Percentiles rank a stretch among this genome's conserved stretches.
These are phyloP conservation scores for Tenthredo mesomela DNA, from an alignment of 2,888 invertebrate genomes.

Conservation along the genomic window DNA sequence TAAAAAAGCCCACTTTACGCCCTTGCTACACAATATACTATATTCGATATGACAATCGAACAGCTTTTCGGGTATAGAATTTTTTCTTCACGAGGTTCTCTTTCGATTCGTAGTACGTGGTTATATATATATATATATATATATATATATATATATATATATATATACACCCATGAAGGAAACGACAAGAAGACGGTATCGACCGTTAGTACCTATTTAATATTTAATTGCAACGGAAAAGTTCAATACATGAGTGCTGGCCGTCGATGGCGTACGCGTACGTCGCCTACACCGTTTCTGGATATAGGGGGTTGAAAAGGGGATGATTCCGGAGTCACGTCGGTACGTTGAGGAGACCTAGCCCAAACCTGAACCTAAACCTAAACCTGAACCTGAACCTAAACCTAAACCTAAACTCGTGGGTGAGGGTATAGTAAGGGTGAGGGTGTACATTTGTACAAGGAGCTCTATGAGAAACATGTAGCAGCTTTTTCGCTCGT, in stretches of 20 bases:
- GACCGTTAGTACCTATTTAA: conserved; percentile 61
- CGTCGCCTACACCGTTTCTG: background rate
- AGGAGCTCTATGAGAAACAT: conserved; percentile 9
- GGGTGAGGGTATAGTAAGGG: background rate
- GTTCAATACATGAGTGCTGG: conserved; percentile 69
- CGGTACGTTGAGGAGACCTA: conserved; percentile 25
- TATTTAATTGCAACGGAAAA: conserved; percentile 72
- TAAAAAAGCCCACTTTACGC: too few relatives aligned
- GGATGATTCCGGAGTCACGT: conserved; percentile 55
- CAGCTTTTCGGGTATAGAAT: background rate
- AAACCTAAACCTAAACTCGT: background rate
- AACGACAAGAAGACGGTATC: conserved; percentile 60
- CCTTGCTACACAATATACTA: too few relatives aligned
- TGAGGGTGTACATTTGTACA: conserved; percentile 1
- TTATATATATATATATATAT: background rate
- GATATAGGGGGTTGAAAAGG: conserved; percentile 40
- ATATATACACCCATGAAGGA: background rate
- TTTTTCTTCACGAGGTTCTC: background rate
- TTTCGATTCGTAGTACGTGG: background rate
- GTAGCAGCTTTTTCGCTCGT: conserved; percentile 16
- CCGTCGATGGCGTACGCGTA: background rate
- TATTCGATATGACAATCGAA: background rate
- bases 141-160: background rate
- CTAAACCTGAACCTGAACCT: background rate
- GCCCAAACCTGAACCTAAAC: background rate